phyloP scores from a whole-genome alignment of 2,797 vertebrate genomes.

The Pachyuromys duprasi region DNA sequence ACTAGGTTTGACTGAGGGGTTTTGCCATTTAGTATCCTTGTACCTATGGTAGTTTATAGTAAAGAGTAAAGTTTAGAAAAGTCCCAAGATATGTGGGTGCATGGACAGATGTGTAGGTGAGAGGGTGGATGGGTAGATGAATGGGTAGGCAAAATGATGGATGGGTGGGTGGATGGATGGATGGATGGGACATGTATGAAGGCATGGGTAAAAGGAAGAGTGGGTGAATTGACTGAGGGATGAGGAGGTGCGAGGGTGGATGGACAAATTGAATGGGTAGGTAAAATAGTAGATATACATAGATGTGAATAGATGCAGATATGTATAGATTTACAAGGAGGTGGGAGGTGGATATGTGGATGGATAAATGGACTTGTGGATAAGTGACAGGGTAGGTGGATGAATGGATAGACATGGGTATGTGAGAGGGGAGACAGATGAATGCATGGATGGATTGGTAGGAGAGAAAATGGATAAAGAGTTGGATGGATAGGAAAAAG shows the following conservation, averaged over 20 bases:
- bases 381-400: background rate
- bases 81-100: background rate
- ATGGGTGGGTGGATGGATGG: background rate
- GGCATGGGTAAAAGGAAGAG: background rate
- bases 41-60: background rate
- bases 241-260: background rate
- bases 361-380: background rate
- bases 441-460: background rate
- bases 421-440: background rate
- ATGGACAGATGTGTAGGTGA: background rate
- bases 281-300: background rate
- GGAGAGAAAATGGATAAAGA: background rate
- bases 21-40: background rate
- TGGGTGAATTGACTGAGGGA: background rate
- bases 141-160: background rate
- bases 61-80: constrained; percentile 2
- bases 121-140: background rate
- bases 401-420: background rate
- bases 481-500: background rate
- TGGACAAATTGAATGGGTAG: background rate
- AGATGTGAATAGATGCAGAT: background rate
- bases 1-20: background rate
- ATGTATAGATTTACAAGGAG: background rate
- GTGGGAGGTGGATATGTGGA: background rate
- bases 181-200: background rate